Evolutionary conservation across 1,140 invertebrate species (phyloP), one percentile per base, ranked within the genome.

Genomic region (Meloidogyne hapla): DNA sequence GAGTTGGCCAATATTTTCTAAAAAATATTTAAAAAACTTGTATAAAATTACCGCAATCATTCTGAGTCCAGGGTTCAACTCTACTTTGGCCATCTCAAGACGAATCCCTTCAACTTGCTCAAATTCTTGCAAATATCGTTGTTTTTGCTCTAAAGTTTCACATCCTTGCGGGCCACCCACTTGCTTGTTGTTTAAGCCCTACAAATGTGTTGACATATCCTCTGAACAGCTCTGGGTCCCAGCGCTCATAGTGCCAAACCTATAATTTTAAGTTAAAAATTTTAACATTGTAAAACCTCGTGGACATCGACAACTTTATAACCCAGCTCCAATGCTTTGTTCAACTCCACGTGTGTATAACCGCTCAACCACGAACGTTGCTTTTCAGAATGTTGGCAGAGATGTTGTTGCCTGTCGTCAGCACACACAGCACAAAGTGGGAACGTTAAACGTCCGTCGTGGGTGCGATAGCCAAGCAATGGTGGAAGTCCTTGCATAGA

Each of bases 401-500:
- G 25, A 26, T 38, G 66, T 26, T 68, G 66, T 38, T 68, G 66
- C 25, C 66, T 26, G 26, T 68, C 40, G 66, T 68, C 26, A 6
- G 66, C 66, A 10, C 66, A 68, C 18, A 12, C 25, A 38, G 25
- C 66, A 26, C 66, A 68, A 4, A 68, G 66, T 4, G 66, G 66
- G 26, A 68, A 68, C 18, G 66, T 68, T 18, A 68, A 68, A 26
- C 66, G 66, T 38, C 66, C 66, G 66, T 68, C 66, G 18, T n/a
- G 18, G 4, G 66, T 68, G 26, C 66, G 66, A 18, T 68, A 26
- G 18, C n/a, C n/a, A 18, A 68, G 26, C 18, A 68, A 38, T 4
- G 66, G 66, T 28, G 40, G 26, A 5, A 26, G 66, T 18, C 26
- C 18, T n/a, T 5, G 18, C 8, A 33, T 33, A 5, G 33, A 33